Base-by-base conservation (phyloP, 2,113 vertebrate species). In the Lepisosteus oculatus region DNA sequence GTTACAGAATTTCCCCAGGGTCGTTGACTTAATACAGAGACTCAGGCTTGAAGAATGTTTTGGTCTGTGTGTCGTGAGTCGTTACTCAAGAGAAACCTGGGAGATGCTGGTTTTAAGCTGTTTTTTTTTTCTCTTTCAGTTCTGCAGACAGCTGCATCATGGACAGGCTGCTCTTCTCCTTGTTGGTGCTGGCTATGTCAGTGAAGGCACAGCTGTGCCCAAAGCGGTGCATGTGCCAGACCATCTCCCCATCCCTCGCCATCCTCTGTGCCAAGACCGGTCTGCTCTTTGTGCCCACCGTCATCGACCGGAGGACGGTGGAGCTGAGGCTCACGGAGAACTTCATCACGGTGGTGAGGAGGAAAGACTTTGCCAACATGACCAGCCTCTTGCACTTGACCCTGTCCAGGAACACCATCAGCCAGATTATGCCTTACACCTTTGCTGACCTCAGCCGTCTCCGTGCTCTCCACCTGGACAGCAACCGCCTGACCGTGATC, bases 261-360 rank as follows among this genome's bases (percentile, higher is more conserved):
- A 95, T 98, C 69, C 93, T 99, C 17, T 99, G 97, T 70, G 93
- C 96, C 1, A 97, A 97, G 78, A 98, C 96, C 0, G 97, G 97
- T 55, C 88, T 98, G 2, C 93, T 99, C n/a, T 98, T 99, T 3
- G 95, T 99, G 43, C 97, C 96, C 0, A 80, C 93, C 0, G 91
- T 90, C 0, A 93, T 99, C 14, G 95, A 99, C 89, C 86, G 95
- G 29, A 88, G 94, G 3, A 98, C 97, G 0, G 96, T 96, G 0
- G 97, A 99, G 75, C 92, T 98, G 0, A 87, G 96, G 3, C 84
- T 98, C 1, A 95, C 96, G 4, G 97, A 98, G 74, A 99, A 99
- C 80, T 99, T 98, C 81, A 99, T 98, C 71, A 97, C 95, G 0
- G 92, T 92, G 0, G 91, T 98, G 0, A 81, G 94, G 12, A 79